Conservation (phyloP, 2,113 vertebrate species). For the Tetraodon nigroviridis region DNA sequence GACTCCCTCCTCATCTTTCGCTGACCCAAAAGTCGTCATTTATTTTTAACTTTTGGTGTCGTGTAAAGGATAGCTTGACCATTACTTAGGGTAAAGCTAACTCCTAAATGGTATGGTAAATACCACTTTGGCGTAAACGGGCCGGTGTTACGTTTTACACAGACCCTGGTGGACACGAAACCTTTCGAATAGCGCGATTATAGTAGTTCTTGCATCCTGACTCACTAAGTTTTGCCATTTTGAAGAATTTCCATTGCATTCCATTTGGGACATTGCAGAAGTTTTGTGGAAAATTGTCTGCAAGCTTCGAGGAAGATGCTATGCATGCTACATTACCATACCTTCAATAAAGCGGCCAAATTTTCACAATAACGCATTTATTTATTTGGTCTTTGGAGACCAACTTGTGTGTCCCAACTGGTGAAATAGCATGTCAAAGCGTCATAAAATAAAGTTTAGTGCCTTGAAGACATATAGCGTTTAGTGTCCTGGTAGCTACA, state of each 20-base stretch:
- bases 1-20: neutral
- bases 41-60: constrained; percentile 1
- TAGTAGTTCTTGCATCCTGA: constrained; percentile 5
- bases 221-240: constrained; percentile 5
- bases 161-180: neutral
- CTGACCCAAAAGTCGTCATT: constrained; percentile 8
- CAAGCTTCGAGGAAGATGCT: constrained; percentile 23
- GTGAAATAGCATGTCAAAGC: too few species aligned
- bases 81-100: neutral
- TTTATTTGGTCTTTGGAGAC: too few species aligned
- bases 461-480: too few species aligned
- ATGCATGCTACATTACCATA: too few species aligned
- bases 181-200: neutral
- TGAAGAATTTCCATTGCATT: constrained; percentile 20
- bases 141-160: neutral
- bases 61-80: neutral
- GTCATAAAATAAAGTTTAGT: too few species aligned
- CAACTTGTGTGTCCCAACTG: too few species aligned
- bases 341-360: too few species aligned
- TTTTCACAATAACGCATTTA: too few species aligned
- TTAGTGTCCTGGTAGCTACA: too few species aligned
- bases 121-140: neutral
- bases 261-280: too few species aligned
- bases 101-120: too few species aligned
- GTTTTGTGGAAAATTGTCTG: neutral